Percentiles rank a stretch among this genome's conserved stretches.
These are phyloP conservation scores for Ips nitidus DNA, from an alignment of 1,140 invertebrate species.

Conservation along the genomic window DNA sequence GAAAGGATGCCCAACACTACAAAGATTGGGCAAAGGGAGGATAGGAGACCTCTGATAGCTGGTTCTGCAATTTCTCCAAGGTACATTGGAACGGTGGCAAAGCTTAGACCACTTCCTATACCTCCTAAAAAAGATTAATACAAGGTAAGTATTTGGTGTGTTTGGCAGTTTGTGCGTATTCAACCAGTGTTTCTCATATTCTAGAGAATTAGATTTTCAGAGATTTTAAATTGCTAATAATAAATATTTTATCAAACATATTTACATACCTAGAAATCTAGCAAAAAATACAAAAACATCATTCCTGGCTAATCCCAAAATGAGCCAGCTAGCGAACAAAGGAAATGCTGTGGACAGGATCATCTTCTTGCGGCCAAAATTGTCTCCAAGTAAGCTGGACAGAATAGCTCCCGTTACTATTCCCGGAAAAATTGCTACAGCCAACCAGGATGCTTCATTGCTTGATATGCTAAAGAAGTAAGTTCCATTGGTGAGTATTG, in stretches of 20 bases:
- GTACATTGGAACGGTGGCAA: conserved; percentile 64
- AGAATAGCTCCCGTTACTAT: conserved; percentile 55
- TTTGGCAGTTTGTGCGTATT: too few relatives aligned
- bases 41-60: conserved; percentile 61
- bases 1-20: conserved; percentile 64
- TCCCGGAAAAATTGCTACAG: conserved; percentile 49
- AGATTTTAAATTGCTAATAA: too few relatives aligned
- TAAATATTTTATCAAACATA: conserved; percentile 1
- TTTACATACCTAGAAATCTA: conserved; percentile 29
- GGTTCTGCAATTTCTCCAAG: conserved; percentile 67
- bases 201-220: too few relatives aligned
- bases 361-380: conserved; percentile 66
- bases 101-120: conserved; percentile 66
- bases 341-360: conserved; percentile 63
- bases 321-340: conserved; percentile 61
- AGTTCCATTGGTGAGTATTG: conserved; percentile 41
- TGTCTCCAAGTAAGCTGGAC: conserved; percentile 54
- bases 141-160: conserved; percentile 33
- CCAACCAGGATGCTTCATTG: conserved; percentile 64
- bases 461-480: conserved; percentile 31
- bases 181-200: too few relatives aligned
- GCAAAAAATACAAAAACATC: conserved; percentile 40
- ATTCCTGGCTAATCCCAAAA: conserved; percentile 59
- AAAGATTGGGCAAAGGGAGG: conserved; percentile 42
- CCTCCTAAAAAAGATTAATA: conserved; percentile 53